These are phyloP conservation scores for Cyanocitta stelleri DNA, from an alignment of 2,113 vertebrate species.

Conservation along the genomic window DNA sequence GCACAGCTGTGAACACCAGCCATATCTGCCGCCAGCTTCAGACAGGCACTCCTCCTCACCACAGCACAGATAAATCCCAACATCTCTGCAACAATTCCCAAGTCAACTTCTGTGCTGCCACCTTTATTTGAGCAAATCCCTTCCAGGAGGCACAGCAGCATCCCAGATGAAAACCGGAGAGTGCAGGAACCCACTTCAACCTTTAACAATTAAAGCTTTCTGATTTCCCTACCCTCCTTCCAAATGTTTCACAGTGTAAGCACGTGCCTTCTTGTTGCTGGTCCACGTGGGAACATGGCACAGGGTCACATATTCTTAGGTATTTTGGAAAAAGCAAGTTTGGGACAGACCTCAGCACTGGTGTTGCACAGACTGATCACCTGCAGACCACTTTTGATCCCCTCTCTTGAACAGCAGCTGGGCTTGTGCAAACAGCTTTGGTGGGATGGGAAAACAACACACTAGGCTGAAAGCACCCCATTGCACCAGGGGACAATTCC, in stretches of 20 bases:
- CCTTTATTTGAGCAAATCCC: background rate
- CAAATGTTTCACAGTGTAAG: rapidly evolving
- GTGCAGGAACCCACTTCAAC: background rate
- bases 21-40: background rate
- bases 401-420: background rate
- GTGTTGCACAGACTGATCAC: background rate
- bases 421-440: background rate
- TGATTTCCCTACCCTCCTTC: background rate
- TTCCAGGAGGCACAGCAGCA: background rate
- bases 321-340: background rate
- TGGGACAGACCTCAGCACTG: background rate
- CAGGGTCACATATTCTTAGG: background rate
- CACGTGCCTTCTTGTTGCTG: background rate
- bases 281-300: background rate
- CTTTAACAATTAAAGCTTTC: background rate
- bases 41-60: background rate
- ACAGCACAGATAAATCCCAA: background rate
- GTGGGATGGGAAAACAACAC: background rate
- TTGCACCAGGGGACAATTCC: background rate
- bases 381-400: background rate
- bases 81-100: background rate
- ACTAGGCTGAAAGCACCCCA: background rate
- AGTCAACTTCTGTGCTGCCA: background rate
- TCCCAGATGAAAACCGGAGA: background rate
- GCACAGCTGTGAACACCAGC: background rate